phyloP scores from a whole-genome alignment of 1,140 invertebrate genomes.

The Thaumetopoea pityocampa region DNA sequence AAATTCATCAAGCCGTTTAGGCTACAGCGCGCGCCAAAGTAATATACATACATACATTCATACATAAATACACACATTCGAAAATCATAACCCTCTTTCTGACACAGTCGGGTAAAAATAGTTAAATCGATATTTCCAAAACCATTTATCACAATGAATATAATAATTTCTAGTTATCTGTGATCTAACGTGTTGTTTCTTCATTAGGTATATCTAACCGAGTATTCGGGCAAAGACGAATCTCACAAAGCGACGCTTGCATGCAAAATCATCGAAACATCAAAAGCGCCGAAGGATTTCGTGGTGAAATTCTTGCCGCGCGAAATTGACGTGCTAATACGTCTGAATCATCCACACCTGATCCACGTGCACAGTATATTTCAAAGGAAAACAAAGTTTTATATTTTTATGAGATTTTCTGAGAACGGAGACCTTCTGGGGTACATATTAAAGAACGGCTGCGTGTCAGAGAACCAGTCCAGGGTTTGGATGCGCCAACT shows the following conservation, averaged over 20 bases:
- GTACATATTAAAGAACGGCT: conserved; percentile 79
- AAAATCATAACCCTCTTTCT: no score
- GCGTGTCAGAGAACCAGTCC: conserved; percentile 79
- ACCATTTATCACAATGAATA: no score
- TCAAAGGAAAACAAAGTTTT: conserved; percentile 80
- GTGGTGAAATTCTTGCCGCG: conserved; percentile 85
- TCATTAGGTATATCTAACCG: conserved; percentile 77
- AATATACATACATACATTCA: no score
- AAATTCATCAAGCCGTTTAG: no score
- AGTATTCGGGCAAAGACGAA: conserved; percentile 66
- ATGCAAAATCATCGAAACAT: conserved; percentile 86
- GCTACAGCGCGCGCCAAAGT: no score
- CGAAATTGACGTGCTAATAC: conserved; percentile 83
- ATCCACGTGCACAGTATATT: conserved; percentile 84
- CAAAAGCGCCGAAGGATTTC: conserved; percentile 84
- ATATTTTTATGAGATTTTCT: conserved; percentile 82
- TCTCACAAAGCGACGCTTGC: conserved; percentile 64
- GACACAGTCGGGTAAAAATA: no score
- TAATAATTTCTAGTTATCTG: no score
- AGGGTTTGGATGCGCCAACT: conserved; percentile 83
- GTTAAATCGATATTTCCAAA: no score
- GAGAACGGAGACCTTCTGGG: conserved; percentile 83
- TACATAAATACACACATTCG: no score
- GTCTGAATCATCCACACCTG: conserved; percentile 84
- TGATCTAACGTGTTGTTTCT: conserved; percentile 12